These are phyloP conservation scores for Crax fasciolata DNA, from an alignment of 2,797 vertebrate species.

Conservation along the genomic window DNA sequence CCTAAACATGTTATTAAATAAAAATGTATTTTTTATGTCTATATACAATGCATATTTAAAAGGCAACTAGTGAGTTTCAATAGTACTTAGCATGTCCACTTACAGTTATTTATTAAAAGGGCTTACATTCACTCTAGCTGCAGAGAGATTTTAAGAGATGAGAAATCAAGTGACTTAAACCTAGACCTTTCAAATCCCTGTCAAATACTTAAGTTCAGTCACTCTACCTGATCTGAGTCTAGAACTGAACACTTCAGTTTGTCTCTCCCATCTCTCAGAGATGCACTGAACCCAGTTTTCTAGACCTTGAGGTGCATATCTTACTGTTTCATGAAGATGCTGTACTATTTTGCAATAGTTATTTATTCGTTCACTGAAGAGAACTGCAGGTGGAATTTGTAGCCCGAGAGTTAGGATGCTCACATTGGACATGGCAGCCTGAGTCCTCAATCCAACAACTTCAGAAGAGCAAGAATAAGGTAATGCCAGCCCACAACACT, in stretches of 20 bases:
- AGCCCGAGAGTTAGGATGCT: background rate
- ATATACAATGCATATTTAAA: too few relatives aligned
- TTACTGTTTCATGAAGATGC: background rate
- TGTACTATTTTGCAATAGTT: background rate
- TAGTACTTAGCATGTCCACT: background rate
- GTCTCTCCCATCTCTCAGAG: background rate
- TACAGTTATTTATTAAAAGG: background rate
- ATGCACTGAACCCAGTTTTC: background rate
- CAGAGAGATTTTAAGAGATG: background rate
- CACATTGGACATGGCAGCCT: background rate
- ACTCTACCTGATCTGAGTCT: background rate
- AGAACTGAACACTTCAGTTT: background rate
- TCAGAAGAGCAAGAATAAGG: background rate
- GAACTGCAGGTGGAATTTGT: background rate
- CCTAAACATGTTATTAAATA: background rate
- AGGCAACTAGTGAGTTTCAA: background rate
- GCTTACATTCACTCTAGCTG: background rate
- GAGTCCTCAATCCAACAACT: background rate
- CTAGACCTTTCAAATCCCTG: too few relatives aligned
- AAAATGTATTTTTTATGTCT: too few relatives aligned
- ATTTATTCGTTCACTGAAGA: background rate
- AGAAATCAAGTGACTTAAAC: background rate
- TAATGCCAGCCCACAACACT: background rate
- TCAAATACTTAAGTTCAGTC: background rate
- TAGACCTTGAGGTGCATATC: background rate